These are phyloP conservation scores for Manis crassicaudata DNA, from an alignment of 2,797 vertebrate genomes.

Conservation along the genomic window DNA sequence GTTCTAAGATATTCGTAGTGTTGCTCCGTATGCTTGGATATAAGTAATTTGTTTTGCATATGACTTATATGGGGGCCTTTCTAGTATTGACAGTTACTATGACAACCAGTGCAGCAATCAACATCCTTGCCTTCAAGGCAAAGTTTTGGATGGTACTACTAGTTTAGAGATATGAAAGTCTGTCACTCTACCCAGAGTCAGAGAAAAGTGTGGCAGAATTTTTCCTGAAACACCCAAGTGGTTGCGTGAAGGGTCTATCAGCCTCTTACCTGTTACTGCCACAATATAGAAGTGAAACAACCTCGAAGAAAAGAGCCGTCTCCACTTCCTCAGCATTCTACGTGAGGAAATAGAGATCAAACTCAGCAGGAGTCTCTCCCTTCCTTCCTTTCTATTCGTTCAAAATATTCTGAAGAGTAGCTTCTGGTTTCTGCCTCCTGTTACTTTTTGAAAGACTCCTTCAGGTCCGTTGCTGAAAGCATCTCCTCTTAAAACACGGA, in stretches of 20 bases:
- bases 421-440: not conserved
- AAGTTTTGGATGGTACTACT: not conserved
- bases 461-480: too few relatives aligned
- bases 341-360: not conserved
- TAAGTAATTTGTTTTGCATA: not conserved
- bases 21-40: not conserved
- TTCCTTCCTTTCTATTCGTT: not conserved
- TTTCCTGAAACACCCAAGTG: not conserved
- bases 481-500: not conserved
- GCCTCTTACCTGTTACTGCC: not conserved
- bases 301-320: not conserved
- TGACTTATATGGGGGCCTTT: not conserved
- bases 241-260: not conserved
- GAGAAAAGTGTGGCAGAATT: not conserved
- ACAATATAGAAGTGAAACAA: not conserved
- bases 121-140: not conserved
- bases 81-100: not conserved
- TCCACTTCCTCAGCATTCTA: not conserved
- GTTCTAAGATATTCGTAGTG: not conserved
- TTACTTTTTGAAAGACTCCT: not conserved
- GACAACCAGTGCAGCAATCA: not conserved
- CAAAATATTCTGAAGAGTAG: not conserved
- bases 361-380: not conserved
- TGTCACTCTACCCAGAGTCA: not conserved
- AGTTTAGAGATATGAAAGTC: not conserved